phyloP scores from a whole-genome alignment of 2,797 vertebrate genomes.

The Uromys caudimaculatus region DNA sequence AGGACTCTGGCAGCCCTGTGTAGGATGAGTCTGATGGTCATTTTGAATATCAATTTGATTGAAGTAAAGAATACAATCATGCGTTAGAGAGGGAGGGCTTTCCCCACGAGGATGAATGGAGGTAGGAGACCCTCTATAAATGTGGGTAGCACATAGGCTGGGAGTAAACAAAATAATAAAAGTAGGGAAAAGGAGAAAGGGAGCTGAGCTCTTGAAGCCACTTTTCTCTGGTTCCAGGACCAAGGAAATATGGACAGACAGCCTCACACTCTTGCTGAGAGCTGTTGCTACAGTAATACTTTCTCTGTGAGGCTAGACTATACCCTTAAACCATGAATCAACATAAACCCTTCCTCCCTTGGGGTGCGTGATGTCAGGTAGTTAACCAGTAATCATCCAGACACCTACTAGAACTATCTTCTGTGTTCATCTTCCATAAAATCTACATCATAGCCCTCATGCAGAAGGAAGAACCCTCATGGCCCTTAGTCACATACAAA shows the following conservation, averaged over 20 bases:
- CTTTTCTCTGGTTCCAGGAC: not conserved
- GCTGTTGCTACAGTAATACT: not conserved
- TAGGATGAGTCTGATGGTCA: not conserved
- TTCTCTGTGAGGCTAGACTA: not conserved
- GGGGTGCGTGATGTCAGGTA: no score
- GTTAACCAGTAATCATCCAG: not conserved
- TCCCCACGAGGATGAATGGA: not conserved
- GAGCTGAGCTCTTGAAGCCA: not conserved
- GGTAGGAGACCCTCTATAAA: not conserved
- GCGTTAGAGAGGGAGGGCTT: not conserved
- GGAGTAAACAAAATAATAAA: not conserved
- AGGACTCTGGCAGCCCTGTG: not conserved
- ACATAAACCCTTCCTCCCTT: not conserved
- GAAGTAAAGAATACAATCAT: no score
- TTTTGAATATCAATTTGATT: not conserved
- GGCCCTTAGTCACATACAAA: not conserved
- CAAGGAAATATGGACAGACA: not conserved
- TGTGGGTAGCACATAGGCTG: not conserved
- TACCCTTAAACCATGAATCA: not conserved
- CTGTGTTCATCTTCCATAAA: not conserved
- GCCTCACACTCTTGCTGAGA: not conserved
- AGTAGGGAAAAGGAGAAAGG: not conserved
- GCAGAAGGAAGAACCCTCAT: not conserved
- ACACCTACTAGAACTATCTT: not conserved
- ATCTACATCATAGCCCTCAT: not conserved